phyloP scores from a whole-genome alignment of 2,113 vertebrate genomes.

The Paracanthobrama guichenoti region DNA sequence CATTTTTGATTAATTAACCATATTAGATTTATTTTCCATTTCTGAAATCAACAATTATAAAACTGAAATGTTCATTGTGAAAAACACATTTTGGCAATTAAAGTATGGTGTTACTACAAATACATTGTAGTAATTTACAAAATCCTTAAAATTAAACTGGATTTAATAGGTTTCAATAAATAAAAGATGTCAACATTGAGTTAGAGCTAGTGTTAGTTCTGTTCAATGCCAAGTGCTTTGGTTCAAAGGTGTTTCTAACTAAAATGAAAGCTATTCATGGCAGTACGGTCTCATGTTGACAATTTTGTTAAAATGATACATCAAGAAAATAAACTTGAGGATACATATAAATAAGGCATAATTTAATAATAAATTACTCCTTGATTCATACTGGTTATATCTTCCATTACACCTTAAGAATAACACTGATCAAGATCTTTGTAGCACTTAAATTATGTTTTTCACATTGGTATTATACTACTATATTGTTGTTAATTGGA shows the following conservation, averaged over 20 bases:
- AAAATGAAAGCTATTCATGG: not conserved
- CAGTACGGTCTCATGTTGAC: not conserved
- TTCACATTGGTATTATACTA: not conserved
- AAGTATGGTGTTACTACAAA: conserved; percentile 41
- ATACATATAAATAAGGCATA: not conserved
- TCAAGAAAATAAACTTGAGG: not conserved
- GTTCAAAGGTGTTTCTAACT: conserved; percentile 8
- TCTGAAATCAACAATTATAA: conserved; percentile 45
- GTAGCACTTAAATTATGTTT: not conserved
- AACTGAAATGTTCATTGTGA: conserved; percentile 29
- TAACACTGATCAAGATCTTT: not conserved
- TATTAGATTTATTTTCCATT: conserved; percentile 23
- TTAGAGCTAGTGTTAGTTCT: conserved; percentile 10
- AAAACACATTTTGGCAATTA: conserved; percentile 43
- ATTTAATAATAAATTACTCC: not conserved
- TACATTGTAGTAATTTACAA: not conserved
- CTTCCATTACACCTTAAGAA: not conserved
- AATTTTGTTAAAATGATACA: conserved; percentile 15
- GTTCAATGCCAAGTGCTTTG: conserved; percentile 10
- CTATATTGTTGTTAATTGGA: not conserved
- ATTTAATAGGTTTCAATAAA: not conserved
- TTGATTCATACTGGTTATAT: conserved; percentile 9
- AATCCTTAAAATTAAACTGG: not conserved
- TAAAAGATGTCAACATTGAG: not conserved
- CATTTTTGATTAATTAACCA: not conserved